phyloP scores from a whole-genome alignment of 2,113 vertebrate species.

The Corythornis cristatus region DNA sequence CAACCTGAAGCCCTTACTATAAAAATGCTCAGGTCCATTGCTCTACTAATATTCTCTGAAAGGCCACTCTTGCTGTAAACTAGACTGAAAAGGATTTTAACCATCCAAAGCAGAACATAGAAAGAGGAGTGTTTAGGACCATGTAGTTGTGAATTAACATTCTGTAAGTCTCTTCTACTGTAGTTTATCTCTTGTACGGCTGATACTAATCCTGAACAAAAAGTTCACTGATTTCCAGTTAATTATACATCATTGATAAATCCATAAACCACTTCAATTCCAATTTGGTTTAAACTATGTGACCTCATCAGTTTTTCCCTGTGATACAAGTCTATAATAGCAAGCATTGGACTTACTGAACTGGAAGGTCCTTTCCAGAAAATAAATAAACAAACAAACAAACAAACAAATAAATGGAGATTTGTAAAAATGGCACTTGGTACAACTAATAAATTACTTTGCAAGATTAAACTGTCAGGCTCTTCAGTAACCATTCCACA shows the following conservation, averaged over 20 bases:
- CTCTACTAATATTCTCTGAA: neutral
- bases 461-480: neutral
- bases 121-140: neutral
- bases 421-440: neutral
- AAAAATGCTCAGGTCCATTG: neutral
- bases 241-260: slow-evolving; percentile 21
- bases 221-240: neutral
- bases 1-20: neutral
- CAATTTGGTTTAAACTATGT: neutral
- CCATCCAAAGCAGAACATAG: neutral
- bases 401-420: neutral
- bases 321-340: neutral
- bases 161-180: neutral
- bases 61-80: neutral
- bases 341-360: neutral
- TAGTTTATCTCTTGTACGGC: neutral
- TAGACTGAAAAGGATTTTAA: neutral
- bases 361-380: neutral
- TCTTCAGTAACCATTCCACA: neutral
- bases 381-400: neutral
- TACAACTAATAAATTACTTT: neutral
- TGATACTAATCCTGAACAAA: neutral
- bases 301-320: neutral
- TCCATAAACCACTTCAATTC: neutral
- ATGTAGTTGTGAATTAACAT: neutral